Evolutionary conservation across 2,888 invertebrate genomes (phyloP).

Genomic region (Tipula confusa): DNA sequence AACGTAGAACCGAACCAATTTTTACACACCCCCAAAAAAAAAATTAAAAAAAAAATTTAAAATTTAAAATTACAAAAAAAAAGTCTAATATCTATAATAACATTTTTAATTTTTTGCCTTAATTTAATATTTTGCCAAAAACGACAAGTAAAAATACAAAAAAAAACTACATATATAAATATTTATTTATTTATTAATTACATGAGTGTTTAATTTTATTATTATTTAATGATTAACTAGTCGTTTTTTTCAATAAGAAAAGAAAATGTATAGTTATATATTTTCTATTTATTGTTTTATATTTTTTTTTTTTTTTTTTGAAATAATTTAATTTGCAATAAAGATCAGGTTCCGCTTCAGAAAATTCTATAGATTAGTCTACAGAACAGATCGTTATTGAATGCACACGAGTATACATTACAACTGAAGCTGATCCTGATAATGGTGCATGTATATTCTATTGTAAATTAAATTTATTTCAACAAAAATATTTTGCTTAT

Average conservation of each 20-base stretch:
- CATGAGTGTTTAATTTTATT: slow-evolving; percentile 29
- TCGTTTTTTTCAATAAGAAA: slow-evolving; percentile 14
- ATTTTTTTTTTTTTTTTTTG: neutral
- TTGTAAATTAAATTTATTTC: neutral
- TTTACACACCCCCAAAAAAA: slow-evolving; percentile 33
- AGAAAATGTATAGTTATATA: neutral
- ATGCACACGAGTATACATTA: neutral
- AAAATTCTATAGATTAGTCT: neutral
- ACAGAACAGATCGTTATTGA: neutral
- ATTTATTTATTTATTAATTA: slow-evolving; percentile 25
- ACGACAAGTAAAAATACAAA: neutral
- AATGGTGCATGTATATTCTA: slow-evolving; percentile 3
- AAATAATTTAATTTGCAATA: neutral
- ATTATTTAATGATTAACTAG: slow-evolving; percentile 30
- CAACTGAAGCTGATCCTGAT: neutral
- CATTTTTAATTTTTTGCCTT: slow-evolving; percentile 6
- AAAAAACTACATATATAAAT: slow-evolving; percentile 1
- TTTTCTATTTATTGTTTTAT: neutral
- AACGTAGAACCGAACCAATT: slow-evolving; percentile 7
- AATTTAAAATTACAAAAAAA: slow-evolving; percentile 13
- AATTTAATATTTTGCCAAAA: slow-evolving; percentile 20
- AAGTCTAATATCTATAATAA: slow-evolving; percentile 26
- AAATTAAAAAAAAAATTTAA: neutral
- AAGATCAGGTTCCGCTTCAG: neutral
- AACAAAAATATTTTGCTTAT: slow-evolving; percentile 20